phyloP scores from a whole-genome alignment of 2,888 invertebrate genomes.

The Oligia strigilis region DNA sequence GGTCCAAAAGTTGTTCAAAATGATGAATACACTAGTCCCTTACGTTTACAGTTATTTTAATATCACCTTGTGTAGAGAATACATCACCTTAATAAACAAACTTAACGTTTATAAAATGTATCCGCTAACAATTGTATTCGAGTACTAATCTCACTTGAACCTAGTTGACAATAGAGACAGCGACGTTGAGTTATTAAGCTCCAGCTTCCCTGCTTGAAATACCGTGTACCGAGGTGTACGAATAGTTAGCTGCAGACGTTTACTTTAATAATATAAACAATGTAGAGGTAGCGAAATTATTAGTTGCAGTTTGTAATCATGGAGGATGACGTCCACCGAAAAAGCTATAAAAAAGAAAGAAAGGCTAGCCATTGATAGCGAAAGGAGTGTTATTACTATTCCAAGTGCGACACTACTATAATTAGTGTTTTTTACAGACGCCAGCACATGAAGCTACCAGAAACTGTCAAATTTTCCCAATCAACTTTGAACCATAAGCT shows the following conservation, averaged over 20 bases:
- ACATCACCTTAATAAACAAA: background rate
- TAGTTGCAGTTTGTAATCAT: no score
- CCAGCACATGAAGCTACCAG: no score
- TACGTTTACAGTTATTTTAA: background rate
- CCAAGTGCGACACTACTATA: no score
- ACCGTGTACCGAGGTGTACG: background rate
- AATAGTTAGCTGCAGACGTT: background rate
- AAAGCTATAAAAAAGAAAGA: no score
- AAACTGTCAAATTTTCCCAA: no score
- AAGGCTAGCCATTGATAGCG: background rate
- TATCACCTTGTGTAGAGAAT: background rate
- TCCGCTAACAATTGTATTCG: slow-evolving; percentile 18
- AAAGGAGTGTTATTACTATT: background rate
- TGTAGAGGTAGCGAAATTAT: background rate
- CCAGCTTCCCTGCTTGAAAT: background rate
- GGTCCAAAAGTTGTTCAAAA: background rate
- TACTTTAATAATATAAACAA: background rate
- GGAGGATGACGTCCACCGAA: background rate
- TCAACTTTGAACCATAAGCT: no score
- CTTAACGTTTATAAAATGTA: background rate
- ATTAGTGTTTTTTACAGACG: no score
- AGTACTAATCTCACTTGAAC: slow-evolving; percentile 32
- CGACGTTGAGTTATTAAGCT: slow-evolving; percentile 51
- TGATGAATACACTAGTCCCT: background rate
- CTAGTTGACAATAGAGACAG: slow-evolving; percentile 37